Evolutionary conservation across 2,888 invertebrate genomes (phyloP), one percentile per base, ranked within the genome.

Genomic region (Dicycla oo): DNA sequence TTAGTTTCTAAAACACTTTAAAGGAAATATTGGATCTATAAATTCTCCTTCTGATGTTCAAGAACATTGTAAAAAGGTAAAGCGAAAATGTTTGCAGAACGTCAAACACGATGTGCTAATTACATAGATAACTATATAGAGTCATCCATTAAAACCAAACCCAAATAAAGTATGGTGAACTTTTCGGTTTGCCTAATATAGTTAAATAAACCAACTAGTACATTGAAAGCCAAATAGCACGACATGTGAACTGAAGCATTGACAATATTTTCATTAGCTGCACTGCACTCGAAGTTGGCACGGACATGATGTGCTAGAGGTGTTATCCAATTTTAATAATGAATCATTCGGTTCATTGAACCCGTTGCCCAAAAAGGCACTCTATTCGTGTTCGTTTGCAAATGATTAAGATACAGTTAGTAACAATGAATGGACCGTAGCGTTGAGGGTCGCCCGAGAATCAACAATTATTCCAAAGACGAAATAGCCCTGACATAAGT

Each of bases 401-500:
- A 92, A 91, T 90, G 82, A 88, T 82, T 81, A 83, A 86, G 82
- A 84, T 87, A 75, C 68, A 75, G 86, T 87, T 82, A 75, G 84
- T 84, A 82, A 84, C 86, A 87, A 91, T 93, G 90, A 93, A 93
- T 92, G 89, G 88, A 87, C 80, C 84, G 86, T 89, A 88, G 90
- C 87, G 87, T 85, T 85, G 87, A 91, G 87, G 85, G 86, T 89
- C 86, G 80, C 77, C 73, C 81, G 81, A 85, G 88, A 83, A 86
- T 85, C 84, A 82, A 87, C 88, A 86, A 87, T 80, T 88, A 84
- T 87, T 83, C 89, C 91, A 88, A 91, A 91, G 88, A 87, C 89
- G 90, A 88, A 89, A 90, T 93, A 92, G 88, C 95, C 95, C 92
- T 95, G 95, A 95, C 95, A 95, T 93, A 91, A 92, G 93, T 91